phyloP scores from a whole-genome alignment of 2,888 invertebrate species.

The Mamestra brassicae region DNA sequence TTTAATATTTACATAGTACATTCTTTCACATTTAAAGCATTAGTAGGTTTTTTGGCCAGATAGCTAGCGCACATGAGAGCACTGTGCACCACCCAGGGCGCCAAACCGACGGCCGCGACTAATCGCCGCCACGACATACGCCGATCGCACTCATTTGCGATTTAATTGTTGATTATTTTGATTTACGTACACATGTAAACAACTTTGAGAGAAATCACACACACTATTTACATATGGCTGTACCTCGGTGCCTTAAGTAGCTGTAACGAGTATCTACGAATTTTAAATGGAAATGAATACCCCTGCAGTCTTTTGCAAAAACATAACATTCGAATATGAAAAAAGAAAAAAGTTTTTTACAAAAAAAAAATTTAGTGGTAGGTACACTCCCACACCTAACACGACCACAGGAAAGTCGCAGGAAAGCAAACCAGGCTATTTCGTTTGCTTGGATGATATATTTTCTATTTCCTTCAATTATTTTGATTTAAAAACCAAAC shows the following conservation, averaged over 20 bases:
- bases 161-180: constrained; percentile 62
- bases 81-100: constrained; percentile 67
- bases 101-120: constrained; percentile 75
- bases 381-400: no score
- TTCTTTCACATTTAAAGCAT: background rate
- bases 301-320: no score
- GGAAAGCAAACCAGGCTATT: no score
- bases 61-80: constrained; percentile 29
- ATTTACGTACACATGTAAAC: constrained; percentile 44
- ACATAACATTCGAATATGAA: no score
- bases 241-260: background rate
- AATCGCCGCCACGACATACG: constrained; percentile 71
- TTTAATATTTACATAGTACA: background rate
- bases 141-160: constrained; percentile 62
- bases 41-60: background rate
- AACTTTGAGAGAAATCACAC: constrained; percentile 1
- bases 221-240: background rate
- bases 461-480: no score
- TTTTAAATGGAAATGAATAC: no score
- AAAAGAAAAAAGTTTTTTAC: no score
- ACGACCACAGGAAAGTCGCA: no score
- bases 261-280: background rate
- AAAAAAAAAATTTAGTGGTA: no score
- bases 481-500: no score
- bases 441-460: no score